Evolutionary conservation across 1,140 invertebrate genomes (phyloP), one percentile per base, ranked within the genome.

Genomic region (Heliconius melpomene): DNA sequence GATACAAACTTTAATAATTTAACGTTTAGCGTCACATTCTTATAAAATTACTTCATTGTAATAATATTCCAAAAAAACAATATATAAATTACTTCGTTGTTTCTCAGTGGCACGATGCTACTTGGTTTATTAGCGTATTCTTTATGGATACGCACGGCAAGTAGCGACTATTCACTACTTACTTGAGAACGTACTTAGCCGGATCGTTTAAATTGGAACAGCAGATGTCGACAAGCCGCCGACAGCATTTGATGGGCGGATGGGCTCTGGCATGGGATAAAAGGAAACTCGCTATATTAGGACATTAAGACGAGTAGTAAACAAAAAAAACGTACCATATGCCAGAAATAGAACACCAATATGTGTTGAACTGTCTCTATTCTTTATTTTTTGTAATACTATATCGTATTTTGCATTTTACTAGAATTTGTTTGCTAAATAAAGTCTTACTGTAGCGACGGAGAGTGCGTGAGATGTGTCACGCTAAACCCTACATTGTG

Each of bases 221-320:
- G 87, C 91, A 93, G 91, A 92, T 93, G 91, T 90, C 83, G 89
- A 87, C 90, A 91, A 84, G 84, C 87, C 86, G 89, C 83, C 89
- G 88, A 83, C 86, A 83, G 82, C 85, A 80, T 87, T 90, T 90
- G 90, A 90, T 88, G 88, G 85, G 88, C 90, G 89, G 91, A 90
- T 89, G 89, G 80, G 83, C 86, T 73, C 85, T 85, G 85, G 86
- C 84, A 85, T 84, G 86, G 84, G 86, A 89, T 92, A 90, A 91
- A 89, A 88, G 88, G 82, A 86, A 86, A 89, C 87, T 87, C 87
- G 89, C 87, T 85, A 80, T 86, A 85, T 84, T 85, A 84, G 82
- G 83, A 80, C 80, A 74, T 83, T 74, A 54, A 74, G 78, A 76
- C 46, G 46, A 54, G 46, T 72, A 54, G 70, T 54, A 70, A 74